These are phyloP conservation scores for Chloebia gouldiae DNA, from an alignment of 2,113 vertebrate genomes.

Conservation along the genomic window DNA sequence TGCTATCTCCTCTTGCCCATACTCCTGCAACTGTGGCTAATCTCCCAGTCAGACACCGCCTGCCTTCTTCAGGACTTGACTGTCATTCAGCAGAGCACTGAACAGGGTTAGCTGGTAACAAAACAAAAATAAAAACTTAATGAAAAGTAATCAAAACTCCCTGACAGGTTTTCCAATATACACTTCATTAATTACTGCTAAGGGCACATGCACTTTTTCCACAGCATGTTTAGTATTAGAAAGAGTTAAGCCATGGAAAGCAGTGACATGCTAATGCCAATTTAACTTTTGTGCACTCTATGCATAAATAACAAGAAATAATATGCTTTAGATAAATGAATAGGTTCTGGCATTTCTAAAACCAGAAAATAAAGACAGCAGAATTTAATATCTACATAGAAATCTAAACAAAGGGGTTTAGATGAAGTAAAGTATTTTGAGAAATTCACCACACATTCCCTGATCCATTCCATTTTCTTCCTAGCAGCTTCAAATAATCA, in stretches of 20 bases:
- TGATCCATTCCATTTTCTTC: background rate
- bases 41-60: background rate
- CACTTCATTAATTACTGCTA: background rate
- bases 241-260: background rate
- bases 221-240: background rate
- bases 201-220: background rate
- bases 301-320: background rate
- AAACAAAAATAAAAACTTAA: background rate
- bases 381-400: background rate
- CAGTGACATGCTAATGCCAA: background rate
- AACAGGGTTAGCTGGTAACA: background rate
- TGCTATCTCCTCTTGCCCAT: background rate
- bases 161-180: background rate
- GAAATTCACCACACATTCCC: background rate
- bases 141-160: background rate
- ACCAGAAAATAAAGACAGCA: background rate
- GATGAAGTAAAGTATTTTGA: background rate
- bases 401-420: background rate
- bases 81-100: background rate
- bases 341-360: background rate
- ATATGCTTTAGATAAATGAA: background rate
- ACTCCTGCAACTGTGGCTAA: background rate
- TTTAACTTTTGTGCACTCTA: background rate
- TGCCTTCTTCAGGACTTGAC: background rate
- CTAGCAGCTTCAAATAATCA: background rate